A percentile compares a stretch with the other conserved stretches of the same genome.
These are phyloP conservation scores for Melopsittacus undulatus DNA, from an alignment of 2,797 vertebrate genomes.

Conservation along the genomic window DNA sequence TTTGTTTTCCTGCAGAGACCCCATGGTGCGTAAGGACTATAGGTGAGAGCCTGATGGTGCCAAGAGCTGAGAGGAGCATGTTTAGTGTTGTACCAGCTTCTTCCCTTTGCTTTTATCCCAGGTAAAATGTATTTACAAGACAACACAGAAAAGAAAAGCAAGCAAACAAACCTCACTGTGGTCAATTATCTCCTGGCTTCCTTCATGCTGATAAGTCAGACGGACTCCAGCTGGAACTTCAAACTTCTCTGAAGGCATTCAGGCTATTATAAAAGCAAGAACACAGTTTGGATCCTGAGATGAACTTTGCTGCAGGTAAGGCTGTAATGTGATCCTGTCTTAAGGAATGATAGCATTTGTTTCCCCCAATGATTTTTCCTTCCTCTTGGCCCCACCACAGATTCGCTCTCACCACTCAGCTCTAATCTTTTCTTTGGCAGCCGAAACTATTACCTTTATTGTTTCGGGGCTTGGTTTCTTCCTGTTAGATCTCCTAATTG, in stretches of 20 bases:
- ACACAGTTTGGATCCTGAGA: background rate
- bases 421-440: conserved; percentile 44
- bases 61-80: background rate
- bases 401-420: background rate
- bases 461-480: conserved; percentile 46
- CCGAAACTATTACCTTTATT: conserved; percentile 47
- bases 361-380: background rate
- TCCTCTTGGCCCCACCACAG: background rate
- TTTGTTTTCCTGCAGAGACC: background rate
- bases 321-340: background rate
- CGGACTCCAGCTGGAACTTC: background rate
- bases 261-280: background rate
- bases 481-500: conserved; percentile 47
- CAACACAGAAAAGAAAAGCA: background rate
- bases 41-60: background rate
- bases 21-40: background rate
- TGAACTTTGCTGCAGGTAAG: background rate
- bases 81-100: background rate
- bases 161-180: background rate
- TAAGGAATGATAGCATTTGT: background rate
- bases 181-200: background rate
- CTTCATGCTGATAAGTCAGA: background rate
- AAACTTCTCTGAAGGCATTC: background rate
- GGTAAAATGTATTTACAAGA: background rate
- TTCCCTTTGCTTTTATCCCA: background rate